These are phyloP conservation scores for Asobara japonica DNA, from an alignment of 1,140 invertebrate genomes.

Conservation along the genomic window DNA sequence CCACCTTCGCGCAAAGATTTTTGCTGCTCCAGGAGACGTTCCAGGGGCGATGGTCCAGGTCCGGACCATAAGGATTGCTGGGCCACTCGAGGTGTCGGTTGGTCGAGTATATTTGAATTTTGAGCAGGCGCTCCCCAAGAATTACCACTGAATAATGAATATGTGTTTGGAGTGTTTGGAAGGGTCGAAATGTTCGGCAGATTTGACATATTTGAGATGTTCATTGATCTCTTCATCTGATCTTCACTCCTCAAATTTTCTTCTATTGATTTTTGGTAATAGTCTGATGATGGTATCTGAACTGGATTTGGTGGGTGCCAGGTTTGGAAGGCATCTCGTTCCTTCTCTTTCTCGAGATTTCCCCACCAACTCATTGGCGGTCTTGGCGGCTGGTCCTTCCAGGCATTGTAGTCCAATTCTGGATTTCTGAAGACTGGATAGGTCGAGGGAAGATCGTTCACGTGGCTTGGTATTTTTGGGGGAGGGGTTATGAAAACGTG, in stretches of 20 bases:
- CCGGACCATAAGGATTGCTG: constrained; percentile 82
- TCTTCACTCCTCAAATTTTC: background rate
- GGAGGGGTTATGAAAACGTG: too few relatives aligned
- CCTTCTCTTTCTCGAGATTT: constrained; percentile 12
- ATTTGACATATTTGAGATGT: too few relatives aligned
- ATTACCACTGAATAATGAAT: constrained; percentile 75
- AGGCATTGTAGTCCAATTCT: constrained; percentile 53
- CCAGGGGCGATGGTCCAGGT: constrained; percentile 79
- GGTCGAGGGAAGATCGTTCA: too few relatives aligned
- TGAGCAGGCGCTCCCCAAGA: constrained; percentile 59
- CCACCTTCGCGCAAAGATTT: constrained; percentile 70
- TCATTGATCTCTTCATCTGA: constrained; percentile 49
- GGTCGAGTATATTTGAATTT: constrained; percentile 43
- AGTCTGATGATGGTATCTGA: constrained; percentile 31
- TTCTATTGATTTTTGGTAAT: constrained; percentile 44
- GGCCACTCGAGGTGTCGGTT: constrained; percentile 48
- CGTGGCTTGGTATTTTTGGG: too few relatives aligned
- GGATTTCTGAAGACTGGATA: constrained; percentile 50
- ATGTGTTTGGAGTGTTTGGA: constrained; percentile 70
- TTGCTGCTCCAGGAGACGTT: constrained; percentile 83
- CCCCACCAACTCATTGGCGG: constrained; percentile 54
- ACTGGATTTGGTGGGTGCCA: constrained; percentile 43
- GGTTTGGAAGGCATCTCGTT: constrained; percentile 41
- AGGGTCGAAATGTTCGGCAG: too few relatives aligned
- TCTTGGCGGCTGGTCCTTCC: constrained; percentile 54